Base-by-base conservation (phyloP, 2,888 invertebrate genomes). In the Polia nebulosa region DNA sequence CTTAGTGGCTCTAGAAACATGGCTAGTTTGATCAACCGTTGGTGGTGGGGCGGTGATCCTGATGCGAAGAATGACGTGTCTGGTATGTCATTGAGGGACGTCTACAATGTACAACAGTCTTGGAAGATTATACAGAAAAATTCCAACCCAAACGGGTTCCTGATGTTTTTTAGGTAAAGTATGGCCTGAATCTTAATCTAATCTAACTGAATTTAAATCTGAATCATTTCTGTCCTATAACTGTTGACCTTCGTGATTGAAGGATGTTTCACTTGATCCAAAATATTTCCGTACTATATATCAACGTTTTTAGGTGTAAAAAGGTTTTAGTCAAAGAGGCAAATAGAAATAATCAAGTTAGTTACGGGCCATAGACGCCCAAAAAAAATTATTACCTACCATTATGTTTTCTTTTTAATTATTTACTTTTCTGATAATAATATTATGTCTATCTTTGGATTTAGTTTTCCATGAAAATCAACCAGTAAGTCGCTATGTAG, bases 21-120 rank as follows among this genome's bases (percentile, higher is more conserved):
- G 90, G 86, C 83, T 6, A 68, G 76, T 22, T 51, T 81, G 11
- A 41, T 89, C 32, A 84, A 76, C 32, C 80, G 75, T 13, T 63
- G 87, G 52, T 87, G 85, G 85, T 90, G 91, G 87, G 88, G 90
- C 1, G 87, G 87, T 0, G 86, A 91, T 47, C 89, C 91, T 1
- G 91, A 92, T 67, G 71, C 64, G 11, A 76, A 57, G 7, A 74
- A 92, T 60, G 74, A 81, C 0, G 32, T 86, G 9, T 89, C 91
- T 5, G 89, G 88, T 7, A 84, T 92, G 61, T 82, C 89, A 0
- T 76, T 65, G 22, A 83, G 89, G n/a, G 92, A 92, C 51, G 65
- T 92, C 9, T 72, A 89, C 73, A 63, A 81, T 11, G 81, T 92
- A 3, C 83, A 86, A 56, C 72, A 55, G 0, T 82, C 88, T 4